Evolutionary conservation across 2,888 invertebrate genomes (phyloP), one percentile per base, ranked within the genome.

Genomic region (Aplocera efformata): DNA sequence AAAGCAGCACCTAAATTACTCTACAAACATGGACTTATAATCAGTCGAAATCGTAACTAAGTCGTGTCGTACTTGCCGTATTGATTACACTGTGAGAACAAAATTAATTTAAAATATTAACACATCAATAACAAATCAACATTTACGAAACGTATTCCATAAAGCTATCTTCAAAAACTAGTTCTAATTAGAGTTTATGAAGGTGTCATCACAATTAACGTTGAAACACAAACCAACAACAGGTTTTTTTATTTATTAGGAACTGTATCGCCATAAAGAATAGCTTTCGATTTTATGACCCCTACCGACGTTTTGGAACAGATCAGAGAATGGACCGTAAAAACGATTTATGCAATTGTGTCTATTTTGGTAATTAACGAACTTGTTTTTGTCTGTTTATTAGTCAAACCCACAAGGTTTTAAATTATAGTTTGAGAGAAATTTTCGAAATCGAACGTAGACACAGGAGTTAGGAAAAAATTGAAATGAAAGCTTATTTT

Each of bases 261-360:
- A 57, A 53, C 56, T 56, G 58, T 64, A 66, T 48, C 58, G 59
- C 61, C 57, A 60, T 67, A 66, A 68, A 64, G 62, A 59, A 49
- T 46, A 59, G 55, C 60, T 63, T 43, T 62, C 63, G 63, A 68
- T 65, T 66, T 64, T 65, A 67, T 66, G 50, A 58, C 56, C 25
- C 10, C 20, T 27, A 6, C 17, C 31, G 8, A 32, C 5, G 32
- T 13, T 31, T 42, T 35, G 17, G 41, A 31, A 42, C 27, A 35
- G 27, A 35, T 42, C 31, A 32, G 35, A 42, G 41, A 42, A 35
- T 42, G 8, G 35, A 42, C 33, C 35, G 32, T 42, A 42, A 42
- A 40, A 26, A 42, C 35, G 35, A 35, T 42, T 35, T 42, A 42
- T 42, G 41, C 35, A 42, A 42, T 35, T 42, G 34, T 32, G 41